Conservation (phyloP, 2,113 vertebrate species). For the Noturus placidus region DNA sequence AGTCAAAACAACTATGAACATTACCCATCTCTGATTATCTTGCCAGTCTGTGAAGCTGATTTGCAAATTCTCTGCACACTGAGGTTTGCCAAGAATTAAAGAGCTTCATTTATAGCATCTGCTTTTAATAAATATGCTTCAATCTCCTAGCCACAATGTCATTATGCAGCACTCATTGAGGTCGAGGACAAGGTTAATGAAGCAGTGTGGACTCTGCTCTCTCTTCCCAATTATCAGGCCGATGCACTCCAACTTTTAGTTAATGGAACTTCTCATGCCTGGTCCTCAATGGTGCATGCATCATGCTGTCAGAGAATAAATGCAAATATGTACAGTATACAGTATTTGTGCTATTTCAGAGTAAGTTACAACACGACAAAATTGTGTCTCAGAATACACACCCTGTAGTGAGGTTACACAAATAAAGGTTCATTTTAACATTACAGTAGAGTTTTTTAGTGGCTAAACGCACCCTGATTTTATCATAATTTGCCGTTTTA, state of each 20-base stretch:
- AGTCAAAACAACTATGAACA: not conserved
- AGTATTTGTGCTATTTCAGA: constrained; percentile 31
- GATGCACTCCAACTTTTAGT: constrained; percentile 44
- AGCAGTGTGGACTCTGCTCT: constrained; percentile 50
- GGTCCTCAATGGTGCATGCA: constrained; percentile 56
- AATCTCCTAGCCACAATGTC: constrained; percentile 63
- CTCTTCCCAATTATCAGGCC: constrained; percentile 54
- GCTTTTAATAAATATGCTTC: constrained; percentile 30
- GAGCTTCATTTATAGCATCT: constrained; percentile 10
- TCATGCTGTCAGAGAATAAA: constrained; percentile 58
- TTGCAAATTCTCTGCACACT: not conserved
- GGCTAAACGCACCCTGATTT: not conserved
- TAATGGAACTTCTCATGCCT: constrained; percentile 55
- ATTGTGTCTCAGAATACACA: not conserved
- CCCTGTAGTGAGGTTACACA: not conserved
- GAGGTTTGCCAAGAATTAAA: constrained; percentile 29
- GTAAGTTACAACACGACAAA: not conserved
- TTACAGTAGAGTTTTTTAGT: not conserved
- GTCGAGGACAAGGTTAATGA: constrained; percentile 61
- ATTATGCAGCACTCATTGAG: constrained; percentile 47
- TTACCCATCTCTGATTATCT: not conserved
- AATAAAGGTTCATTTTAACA: not conserved
- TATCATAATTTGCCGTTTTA: not conserved
- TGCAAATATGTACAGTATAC: constrained; percentile 45
- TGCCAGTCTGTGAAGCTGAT: not conserved